Percentiles rank a stretch among this genome's conserved stretches.
Conservation (phyloP, 2,888 invertebrate species). For the Nephrocerus scutellatus region DNA sequence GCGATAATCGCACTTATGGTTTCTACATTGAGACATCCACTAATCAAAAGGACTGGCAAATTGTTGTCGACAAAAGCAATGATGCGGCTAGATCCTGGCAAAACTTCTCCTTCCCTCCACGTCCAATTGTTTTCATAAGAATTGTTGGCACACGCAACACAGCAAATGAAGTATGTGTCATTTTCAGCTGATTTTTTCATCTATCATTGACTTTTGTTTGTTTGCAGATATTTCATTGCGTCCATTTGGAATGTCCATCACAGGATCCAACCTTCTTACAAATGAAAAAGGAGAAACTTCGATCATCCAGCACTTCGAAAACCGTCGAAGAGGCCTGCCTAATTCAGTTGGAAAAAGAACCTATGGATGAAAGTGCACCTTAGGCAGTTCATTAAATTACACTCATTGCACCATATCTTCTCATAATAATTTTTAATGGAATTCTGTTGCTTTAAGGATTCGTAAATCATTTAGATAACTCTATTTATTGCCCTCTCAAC, state of each 20-base stretch:
- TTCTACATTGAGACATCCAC: conserved; percentile 93
- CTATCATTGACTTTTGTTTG: conserved; percentile 3
- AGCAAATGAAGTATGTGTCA: conserved; percentile 75
- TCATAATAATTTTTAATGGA: too few species aligned
- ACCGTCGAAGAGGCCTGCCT: too few species aligned
- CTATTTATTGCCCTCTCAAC: too few species aligned
- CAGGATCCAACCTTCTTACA: conserved; percentile 47
- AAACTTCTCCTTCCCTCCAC: conserved; percentile 71
- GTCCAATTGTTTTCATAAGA: conserved; percentile 86
- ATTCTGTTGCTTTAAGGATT: too few species aligned
- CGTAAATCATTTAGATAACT: too few species aligned
- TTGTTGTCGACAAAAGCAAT: conserved; percentile 78
- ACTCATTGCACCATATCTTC: too few species aligned
- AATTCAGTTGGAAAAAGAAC: too few species aligned
- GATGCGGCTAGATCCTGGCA: conserved; percentile 94
- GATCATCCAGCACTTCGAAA: background rate
- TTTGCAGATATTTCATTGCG: conserved; percentile 87
- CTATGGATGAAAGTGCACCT: too few species aligned
- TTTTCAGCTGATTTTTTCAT: background rate
- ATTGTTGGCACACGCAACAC: conserved; percentile 96
- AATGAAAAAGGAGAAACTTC: conserved; percentile 4
- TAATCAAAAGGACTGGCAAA: conserved; percentile 87
- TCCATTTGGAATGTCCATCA: conserved; percentile 94
- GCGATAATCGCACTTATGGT: conserved; percentile 88
- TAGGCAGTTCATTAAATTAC: too few species aligned